A percentile compares a stretch with the other conserved stretches of the same genome.
Conservation (phyloP, 2,797 vertebrate genomes). For the Smutsia gigantea region DNA sequence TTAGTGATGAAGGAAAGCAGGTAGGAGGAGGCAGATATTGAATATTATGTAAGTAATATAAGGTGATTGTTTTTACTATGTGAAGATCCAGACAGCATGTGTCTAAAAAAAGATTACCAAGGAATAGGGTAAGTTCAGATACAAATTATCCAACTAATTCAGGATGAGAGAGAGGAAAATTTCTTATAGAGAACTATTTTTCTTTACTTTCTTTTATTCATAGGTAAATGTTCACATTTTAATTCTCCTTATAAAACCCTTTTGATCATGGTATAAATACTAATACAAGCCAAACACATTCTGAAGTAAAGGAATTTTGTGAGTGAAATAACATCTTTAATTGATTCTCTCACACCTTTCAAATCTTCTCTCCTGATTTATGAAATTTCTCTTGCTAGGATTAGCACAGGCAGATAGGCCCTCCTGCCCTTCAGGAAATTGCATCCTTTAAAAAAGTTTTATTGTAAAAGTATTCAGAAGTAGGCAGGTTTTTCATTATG, state of each 20-base stretch:
- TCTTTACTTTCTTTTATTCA: neutral
- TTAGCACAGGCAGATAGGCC: neutral
- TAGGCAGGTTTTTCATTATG: neutral
- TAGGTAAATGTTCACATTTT: neutral
- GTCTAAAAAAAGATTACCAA: neutral
- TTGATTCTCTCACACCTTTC: neutral
- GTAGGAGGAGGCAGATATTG: neutral
- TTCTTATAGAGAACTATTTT: neutral
- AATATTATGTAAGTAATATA: neutral
- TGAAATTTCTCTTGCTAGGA: slow-evolving; percentile 21
- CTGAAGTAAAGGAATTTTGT: slow-evolving; percentile 47
- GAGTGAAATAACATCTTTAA: slow-evolving; percentile 1
- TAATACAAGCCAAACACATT: slow-evolving; percentile 1
- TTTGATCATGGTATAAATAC: neutral
- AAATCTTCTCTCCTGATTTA: neutral
- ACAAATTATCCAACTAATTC: neutral
- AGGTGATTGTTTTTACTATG: neutral
- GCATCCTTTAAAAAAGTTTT: neutral
- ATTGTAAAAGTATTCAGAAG: neutral
- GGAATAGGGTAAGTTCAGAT: neutral
- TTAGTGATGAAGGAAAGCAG: neutral
- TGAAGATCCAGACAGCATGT: neutral
- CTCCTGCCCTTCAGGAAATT: neutral
- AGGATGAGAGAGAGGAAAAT: neutral
- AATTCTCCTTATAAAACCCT: neutral